Percentiles rank a stretch among this genome's conserved stretches.
These are phyloP conservation scores for Nycticryphes semicollaris DNA, from an alignment of 2,113 vertebrate genomes.

Conservation along the genomic window DNA sequence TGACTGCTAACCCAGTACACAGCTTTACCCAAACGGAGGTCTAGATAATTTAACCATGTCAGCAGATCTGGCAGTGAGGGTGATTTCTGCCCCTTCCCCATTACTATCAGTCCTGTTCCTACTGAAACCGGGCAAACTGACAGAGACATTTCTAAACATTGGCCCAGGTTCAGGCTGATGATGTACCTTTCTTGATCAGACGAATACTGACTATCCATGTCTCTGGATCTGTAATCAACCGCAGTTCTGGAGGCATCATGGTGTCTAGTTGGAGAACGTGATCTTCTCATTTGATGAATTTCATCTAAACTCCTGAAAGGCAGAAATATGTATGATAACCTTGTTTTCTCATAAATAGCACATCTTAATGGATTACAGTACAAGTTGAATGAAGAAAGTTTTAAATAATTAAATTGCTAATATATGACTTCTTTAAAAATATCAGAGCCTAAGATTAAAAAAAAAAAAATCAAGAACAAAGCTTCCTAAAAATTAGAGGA, in stretches of 20 bases:
- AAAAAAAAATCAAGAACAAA: neutral
- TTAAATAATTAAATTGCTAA: neutral
- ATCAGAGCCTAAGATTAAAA: neutral
- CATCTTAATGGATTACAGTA: neutral
- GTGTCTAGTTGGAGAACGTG: constrained; percentile 90
- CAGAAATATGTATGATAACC: neutral
- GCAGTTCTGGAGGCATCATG: constrained; percentile 88
- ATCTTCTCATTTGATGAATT: constrained; percentile 95
- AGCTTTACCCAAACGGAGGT: neutral
- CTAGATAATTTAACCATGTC: neutral
- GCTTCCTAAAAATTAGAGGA: neutral
- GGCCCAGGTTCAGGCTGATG: neutral
- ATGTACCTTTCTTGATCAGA: constrained; percentile 96
- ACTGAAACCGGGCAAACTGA: neutral
- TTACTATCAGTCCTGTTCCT: neutral
- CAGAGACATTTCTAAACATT: neutral
- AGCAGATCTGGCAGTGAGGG: neutral
- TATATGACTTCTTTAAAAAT: neutral
- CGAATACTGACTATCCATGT: constrained; percentile 91
- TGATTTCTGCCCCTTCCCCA: neutral
- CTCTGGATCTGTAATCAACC: constrained; percentile 84
- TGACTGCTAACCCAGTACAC: neutral
- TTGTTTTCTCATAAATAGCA: neutral
- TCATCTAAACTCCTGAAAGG: constrained; percentile 93
- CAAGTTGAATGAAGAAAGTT: neutral